Evolutionary conservation across 2,888 invertebrate genomes (phyloP).

Genomic region (Labia minor): DNA sequence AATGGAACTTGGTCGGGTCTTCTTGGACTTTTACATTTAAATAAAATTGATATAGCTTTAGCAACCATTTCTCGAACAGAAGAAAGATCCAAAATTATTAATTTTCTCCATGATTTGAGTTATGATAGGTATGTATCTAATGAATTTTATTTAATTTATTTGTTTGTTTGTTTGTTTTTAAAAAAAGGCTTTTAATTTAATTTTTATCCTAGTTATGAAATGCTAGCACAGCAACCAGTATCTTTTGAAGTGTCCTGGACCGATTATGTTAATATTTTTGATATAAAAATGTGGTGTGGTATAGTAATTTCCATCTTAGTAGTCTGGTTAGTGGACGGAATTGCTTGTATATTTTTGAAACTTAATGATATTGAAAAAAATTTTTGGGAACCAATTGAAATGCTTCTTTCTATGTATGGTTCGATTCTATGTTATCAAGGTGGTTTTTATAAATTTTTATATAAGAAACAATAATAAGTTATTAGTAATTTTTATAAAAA

Average conservation of each 20-base stretch:
- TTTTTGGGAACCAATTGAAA: not conserved
- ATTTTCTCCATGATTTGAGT: not conserved
- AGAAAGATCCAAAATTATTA: not conserved
- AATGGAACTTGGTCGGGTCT: not conserved
- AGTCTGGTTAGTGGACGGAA: not conserved
- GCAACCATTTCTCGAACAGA: not conserved
- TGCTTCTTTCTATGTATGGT: not conserved
- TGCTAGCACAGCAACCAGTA: not conserved
- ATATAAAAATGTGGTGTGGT: not conserved
- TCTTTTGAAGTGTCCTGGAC: not conserved
- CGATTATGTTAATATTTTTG: not conserved
- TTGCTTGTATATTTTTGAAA: not conserved
- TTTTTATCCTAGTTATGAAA: not conserved
- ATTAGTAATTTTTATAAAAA: not conserved
- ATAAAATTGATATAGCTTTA: not conserved
- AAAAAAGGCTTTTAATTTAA: no score
- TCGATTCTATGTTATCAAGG: not conserved
- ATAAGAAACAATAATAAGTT: not conserved
- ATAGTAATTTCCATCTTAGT: not conserved
- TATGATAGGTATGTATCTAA: not conserved
- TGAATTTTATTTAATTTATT: not conserved
- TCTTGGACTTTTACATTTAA: not conserved
- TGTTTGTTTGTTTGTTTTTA: no score
- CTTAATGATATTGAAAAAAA: not conserved
- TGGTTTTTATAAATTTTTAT: not conserved